These are phyloP conservation scores for Bothrops alternatus DNA, from an alignment of 2,797 vertebrate species.

Conservation along the genomic window DNA sequence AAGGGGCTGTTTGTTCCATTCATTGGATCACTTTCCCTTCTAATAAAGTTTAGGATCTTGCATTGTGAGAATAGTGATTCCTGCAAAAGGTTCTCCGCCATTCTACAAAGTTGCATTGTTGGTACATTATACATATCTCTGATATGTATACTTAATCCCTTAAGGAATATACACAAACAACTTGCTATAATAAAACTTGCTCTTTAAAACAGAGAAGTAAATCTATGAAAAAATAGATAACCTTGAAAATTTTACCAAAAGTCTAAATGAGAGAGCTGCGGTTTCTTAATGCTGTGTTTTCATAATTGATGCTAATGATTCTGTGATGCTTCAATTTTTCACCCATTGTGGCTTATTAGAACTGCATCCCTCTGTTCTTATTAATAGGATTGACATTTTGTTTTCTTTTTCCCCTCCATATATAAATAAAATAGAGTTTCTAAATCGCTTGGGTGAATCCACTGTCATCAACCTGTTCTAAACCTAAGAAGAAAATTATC, in stretches of 20 bases:
- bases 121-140: not conserved
- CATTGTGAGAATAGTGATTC: not conserved
- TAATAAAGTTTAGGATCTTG: not conserved
- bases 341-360: not conserved
- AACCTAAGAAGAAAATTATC: not conserved
- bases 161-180: not conserved
- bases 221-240: not conserved
- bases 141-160: not conserved
- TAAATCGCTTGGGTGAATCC: not conserved
- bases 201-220: not conserved
- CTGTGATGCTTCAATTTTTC: not conserved
- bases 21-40: not conserved
- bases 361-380: not conserved
- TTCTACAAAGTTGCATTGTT: not conserved
- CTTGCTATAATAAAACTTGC: not conserved
- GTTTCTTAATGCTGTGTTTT: not conserved
- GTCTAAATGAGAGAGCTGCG: not conserved
- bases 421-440: not conserved
- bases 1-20: not conserved
- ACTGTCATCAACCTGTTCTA: not conserved
- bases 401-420: not conserved
- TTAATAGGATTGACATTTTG: not conserved
- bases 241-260: not conserved
- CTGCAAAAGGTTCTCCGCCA: not conserved
- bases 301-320: not conserved